Conservation (phyloP, 2,888 invertebrate species). For the Adela reaumurella region DNA sequence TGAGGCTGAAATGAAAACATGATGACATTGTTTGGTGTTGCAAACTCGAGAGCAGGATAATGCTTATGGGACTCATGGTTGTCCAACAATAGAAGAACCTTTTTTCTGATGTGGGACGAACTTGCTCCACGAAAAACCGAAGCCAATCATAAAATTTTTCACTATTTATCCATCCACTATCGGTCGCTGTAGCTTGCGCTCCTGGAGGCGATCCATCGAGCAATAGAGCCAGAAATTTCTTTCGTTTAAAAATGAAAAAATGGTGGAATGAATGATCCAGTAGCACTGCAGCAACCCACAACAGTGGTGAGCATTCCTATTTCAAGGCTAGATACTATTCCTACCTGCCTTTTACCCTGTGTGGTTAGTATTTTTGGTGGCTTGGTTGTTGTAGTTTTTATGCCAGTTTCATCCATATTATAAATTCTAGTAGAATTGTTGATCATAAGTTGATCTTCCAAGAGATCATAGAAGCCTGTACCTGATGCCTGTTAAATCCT, state of each 20-base stretch:
- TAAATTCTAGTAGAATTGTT: conserved; percentile 6
- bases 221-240: conserved; percentile 15
- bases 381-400: conserved; percentile 8
- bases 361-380: conserved; percentile 12
- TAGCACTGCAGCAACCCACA: conserved; percentile 12
- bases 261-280: conserved; percentile 18
- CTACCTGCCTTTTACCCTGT: conserved; percentile 17
- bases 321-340: conserved; percentile 12
- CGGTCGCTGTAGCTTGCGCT: conserved; percentile 11
- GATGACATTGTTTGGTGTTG: conserved; percentile 14
- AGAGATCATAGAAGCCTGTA: neutral
- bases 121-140: conserved; percentile 14
- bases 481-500: conserved; percentile 10
- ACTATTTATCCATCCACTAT: conserved; percentile 15
- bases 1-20: conserved; percentile 15
- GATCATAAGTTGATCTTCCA: conserved; percentile 1
- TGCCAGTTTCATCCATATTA: conserved; percentile 11
- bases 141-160: conserved; percentile 16
- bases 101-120: conserved; percentile 14
- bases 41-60: conserved; percentile 14
- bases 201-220: conserved; percentile 16
- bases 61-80: conserved; percentile 17
- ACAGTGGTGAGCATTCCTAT: conserved; percentile 13
- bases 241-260: conserved; percentile 18
- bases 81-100: conserved; percentile 16